These are phyloP conservation scores for Odontomachus brunneus DNA, from an alignment of 1,140 invertebrate species.

Conservation along the genomic window DNA sequence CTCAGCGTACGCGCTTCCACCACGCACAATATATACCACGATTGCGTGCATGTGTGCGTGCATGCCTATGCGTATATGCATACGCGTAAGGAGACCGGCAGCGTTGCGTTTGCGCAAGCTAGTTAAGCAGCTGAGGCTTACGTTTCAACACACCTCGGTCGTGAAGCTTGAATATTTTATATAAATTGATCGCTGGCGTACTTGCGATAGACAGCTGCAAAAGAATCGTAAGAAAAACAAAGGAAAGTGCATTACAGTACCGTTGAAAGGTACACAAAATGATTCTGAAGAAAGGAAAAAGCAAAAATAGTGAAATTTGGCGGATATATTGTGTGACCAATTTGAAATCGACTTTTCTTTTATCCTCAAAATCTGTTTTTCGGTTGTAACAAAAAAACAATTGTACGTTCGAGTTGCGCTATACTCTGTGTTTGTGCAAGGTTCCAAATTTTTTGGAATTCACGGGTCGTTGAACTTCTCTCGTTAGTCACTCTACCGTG, in stretches of 20 bases:
- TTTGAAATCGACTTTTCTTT: conserved; percentile 22
- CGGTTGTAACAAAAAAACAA: conserved; percentile 27
- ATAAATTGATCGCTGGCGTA: conserved; percentile 11
- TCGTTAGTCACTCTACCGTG: conserved; percentile 46
- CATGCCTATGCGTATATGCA: neutral
- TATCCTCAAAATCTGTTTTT: conserved; percentile 27
- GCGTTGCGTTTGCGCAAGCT: conserved; percentile 46
- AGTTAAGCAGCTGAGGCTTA: conserved; percentile 37
- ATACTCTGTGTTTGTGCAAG: conserved; percentile 8
- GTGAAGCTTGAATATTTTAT: conserved; percentile 4
- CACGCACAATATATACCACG: conserved; percentile 28
- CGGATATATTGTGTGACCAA: neutral
- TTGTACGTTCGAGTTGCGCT: conserved; percentile 8
- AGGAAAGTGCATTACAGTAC: neutral
- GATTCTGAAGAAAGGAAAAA: neutral
- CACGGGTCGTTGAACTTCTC: conserved; percentile 30
- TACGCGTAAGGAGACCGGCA: conserved; percentile 36
- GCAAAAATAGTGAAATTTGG: conserved; percentile 12
- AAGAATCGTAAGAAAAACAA: neutral
- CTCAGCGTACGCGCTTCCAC: conserved; percentile 36
- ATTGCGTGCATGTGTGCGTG: conserved; percentile 18
- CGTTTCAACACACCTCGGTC: conserved; percentile 7
- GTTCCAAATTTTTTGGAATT: conserved; percentile 30
- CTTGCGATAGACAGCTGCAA: too few relatives aligned
- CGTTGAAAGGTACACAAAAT: neutral